Evolutionary conservation across 2,888 invertebrate genomes (phyloP), one percentile per base, ranked within the genome.

Genomic region (Tinea trinotella): DNA sequence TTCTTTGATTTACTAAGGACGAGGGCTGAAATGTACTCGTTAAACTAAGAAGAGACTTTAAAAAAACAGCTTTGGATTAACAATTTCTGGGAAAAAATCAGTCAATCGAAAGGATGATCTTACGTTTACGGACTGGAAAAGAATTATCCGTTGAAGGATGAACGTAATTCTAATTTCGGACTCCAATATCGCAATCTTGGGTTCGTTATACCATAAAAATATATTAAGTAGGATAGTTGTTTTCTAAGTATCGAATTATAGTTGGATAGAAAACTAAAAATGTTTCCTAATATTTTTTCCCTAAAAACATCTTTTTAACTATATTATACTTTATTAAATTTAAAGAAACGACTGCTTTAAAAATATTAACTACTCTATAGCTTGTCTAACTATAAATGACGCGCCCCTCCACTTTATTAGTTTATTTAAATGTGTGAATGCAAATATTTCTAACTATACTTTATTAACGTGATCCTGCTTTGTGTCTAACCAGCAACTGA

Each of bases 71-170:
- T 62, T 59, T 58, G 74, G 83, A 78, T 85, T 82, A 83, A 77
- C 76, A 78, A 78, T 78, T 84, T 85, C 85, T 71, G 59, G 63
- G 85, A 82, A 82, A 70, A 70, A 70, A 63, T 69, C 69, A 62
- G 68, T 69, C 69, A 62, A 67, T 72, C 71, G 73, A 70, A 68
- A 68, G 77, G 75, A 79, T 81, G 82, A 80, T 80, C 75, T 73
- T 75, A 50, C 70, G 69, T 70, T 72, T 74, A 71, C 71, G 71
- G 74, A 61, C 71, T 72, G 73, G 64, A 76, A 77, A 77, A 72
- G 76, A 77, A 82, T 81, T 84, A 83, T 75, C 71, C 76, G 77
- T 61, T 73, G 73, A 78, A 67, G 83, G 79, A 82, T 83, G 77
- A 82, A 82, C 76, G 72, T 71, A 70, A 70, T 71, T 77, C 70